Base-by-base conservation (phyloP, 2,888 invertebrate species). In the Acronicta psi region DNA sequence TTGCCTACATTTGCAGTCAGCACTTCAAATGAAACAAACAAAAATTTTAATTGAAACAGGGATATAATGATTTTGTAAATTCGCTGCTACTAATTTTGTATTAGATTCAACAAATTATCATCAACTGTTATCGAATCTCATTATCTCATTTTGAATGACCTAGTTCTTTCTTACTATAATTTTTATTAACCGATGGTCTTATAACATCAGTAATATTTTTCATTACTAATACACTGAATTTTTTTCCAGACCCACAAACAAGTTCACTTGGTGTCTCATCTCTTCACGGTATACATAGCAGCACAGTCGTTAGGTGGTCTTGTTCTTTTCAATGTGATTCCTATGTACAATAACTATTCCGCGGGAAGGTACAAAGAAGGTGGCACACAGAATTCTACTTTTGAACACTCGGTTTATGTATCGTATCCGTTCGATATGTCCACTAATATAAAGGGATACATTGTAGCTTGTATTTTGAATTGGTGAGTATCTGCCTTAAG, bases 401-500 rank as follows among this genome's bases (percentile, higher is more conserved):
- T 54, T 17, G 65, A 76, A 9, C 70, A 66, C 0, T 51, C 77
- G 4, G 55, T 70, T 0, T 73, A 74, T 36, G 52, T 46, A 2
- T 44, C 64, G 1, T 57, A 70, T 29, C 64, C 77, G 0, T 68
- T 77, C n/a, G 37, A 73, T 34, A 51, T 20, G 0, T 64, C 63
- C 0, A 62, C 55, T n/a, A 52, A 62, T 20, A 42, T 53, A 0
- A 37, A 29, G n/a, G 70, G 46, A 34, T 73, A 77, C 29, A 25
- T 70, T 37, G 0, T 57, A 8, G 18, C 46, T 7, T 63, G 36
- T 31, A 14, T 64, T 13, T 16, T 36, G 1, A 57, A 72, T 51
- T 63, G 71, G 64, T 72, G 53, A 66, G 54, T 65, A 9, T 16
- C n/a, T n/a, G n/a, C n/a, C n/a, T n/a, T n/a, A n/a, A n/a, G n/a